Conservation (phyloP, 1,140 invertebrate species). For the Colletes latitarsis region DNA sequence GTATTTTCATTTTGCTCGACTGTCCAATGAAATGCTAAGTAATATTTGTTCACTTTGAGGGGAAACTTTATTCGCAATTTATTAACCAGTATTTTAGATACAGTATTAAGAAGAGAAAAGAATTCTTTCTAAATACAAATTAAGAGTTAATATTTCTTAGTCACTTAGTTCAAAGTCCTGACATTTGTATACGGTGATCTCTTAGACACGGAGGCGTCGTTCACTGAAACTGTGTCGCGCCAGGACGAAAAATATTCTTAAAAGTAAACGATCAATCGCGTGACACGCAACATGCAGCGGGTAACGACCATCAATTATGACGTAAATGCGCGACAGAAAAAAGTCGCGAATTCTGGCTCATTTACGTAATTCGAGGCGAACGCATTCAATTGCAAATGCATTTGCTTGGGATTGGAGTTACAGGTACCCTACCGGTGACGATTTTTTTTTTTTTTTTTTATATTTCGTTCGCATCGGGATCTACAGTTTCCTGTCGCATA, state of each 20-base stretch:
- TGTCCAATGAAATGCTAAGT: no score
- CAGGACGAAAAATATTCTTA: background rate
- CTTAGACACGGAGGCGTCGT: no score
- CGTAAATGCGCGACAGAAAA: background rate
- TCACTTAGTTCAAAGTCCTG: no score
- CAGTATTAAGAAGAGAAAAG: no score
- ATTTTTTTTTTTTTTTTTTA: background rate
- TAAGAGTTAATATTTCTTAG: no score
- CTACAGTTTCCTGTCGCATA: slow-evolving; percentile 34
- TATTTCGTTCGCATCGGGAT: slow-evolving; percentile 9
- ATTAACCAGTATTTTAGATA: no score
- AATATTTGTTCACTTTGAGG: no score
- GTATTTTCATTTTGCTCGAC: no score
- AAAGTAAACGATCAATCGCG: slow-evolving; percentile 9
- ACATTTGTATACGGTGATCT: no score
- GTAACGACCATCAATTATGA: slow-evolving; percentile 8
- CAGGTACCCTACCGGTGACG: background rate
- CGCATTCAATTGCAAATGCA: slow-evolving; percentile 29
- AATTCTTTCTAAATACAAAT: no score
- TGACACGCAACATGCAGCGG: background rate
- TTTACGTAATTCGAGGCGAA: slow-evolving; percentile 22
- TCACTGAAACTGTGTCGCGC: no score
- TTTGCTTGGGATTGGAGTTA: slow-evolving; percentile 16
- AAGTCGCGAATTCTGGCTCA: slow-evolving; percentile 8
- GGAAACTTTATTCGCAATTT: no score